Conservation (phyloP, 2,797 vertebrate genomes). For the Tragelaphus eurycerus region DNA sequence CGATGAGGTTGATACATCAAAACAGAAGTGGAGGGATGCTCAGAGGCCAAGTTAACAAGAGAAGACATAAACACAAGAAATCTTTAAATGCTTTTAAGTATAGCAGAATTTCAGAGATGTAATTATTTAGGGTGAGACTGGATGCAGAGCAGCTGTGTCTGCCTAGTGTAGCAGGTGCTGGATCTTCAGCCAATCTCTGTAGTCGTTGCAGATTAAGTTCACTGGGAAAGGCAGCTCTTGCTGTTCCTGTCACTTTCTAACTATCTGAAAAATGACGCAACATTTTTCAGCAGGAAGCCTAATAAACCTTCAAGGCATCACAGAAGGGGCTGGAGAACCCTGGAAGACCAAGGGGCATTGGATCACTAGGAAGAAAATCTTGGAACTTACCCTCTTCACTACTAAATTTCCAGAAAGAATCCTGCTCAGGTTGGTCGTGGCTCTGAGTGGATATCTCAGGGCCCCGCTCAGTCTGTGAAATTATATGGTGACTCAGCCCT, state of each 20-base stretch:
- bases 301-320: not conserved
- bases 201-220: constrained; percentile 46
- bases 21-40: not conserved
- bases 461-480: not conserved
- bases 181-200: not conserved
- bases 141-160: constrained; percentile 38
- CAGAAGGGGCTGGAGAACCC: not conserved
- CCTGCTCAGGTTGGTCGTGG: not conserved
- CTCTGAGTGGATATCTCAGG: not conserved
- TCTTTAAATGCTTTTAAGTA: not conserved
- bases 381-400: not conserved
- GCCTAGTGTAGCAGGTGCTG: not conserved
- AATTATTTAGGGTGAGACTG: constrained; percentile 26
- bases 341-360: not conserved
- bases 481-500: not conserved
- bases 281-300: not conserved
- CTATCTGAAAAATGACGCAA: constrained; percentile 30
- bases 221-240: constrained; percentile 16
- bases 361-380: not conserved
- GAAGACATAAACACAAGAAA: not conserved
- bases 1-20: not conserved
- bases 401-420: not conserved
- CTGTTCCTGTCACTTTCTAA: constrained; percentile 46
- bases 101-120: constrained; percentile 12
- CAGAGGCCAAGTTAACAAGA: not conserved